A percentile compares a stretch with the other conserved stretches of the same genome.
phyloP scores from a whole-genome alignment of 2,113 vertebrate genomes.

The Urocolius indicus region DNA sequence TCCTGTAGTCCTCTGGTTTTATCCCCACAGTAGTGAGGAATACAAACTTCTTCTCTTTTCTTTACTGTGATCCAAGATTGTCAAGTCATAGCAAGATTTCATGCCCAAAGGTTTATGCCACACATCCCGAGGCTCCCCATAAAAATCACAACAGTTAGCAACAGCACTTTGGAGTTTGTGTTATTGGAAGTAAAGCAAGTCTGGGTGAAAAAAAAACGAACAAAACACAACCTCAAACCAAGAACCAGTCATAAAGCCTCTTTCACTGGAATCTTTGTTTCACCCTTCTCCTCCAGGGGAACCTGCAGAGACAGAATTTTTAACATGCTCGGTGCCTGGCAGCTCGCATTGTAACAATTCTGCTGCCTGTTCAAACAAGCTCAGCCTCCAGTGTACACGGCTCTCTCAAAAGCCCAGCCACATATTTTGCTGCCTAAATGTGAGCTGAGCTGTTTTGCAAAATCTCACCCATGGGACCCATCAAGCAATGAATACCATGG shows the following conservation, averaged over 20 bases:
- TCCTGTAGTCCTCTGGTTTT: background rate
- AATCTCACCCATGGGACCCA: constrained; percentile 45
- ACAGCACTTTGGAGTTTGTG: background rate
- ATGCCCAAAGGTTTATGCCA: background rate
- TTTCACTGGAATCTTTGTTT: background rate
- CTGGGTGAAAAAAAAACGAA: background rate
- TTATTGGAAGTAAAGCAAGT: constrained; percentile 23
- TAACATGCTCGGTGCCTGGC: background rate
- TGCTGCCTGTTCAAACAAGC: constrained; percentile 43
- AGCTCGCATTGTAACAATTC: constrained; percentile 19
- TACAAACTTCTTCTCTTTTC: background rate
- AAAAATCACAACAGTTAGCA: constrained; percentile 11
- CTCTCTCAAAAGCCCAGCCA: background rate
- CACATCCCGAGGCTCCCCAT: background rate
- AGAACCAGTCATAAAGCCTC: background rate
- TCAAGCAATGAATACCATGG: constrained; percentile 58
- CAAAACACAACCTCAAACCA: background rate
- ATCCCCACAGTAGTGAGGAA: background rate
- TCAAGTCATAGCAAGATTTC: constrained; percentile 16
- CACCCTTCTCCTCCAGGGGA: background rate
- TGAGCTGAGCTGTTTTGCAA: constrained; percentile 56
- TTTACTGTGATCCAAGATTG: background rate
- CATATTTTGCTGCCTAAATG: constrained; percentile 35
- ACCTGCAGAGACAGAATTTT: background rate
- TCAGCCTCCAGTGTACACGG: constrained; percentile 15